Evolutionary conservation across 2,797 vertebrate species (phyloP), one percentile per base, ranked within the genome.

Genomic region (Momotus momota): DNA sequence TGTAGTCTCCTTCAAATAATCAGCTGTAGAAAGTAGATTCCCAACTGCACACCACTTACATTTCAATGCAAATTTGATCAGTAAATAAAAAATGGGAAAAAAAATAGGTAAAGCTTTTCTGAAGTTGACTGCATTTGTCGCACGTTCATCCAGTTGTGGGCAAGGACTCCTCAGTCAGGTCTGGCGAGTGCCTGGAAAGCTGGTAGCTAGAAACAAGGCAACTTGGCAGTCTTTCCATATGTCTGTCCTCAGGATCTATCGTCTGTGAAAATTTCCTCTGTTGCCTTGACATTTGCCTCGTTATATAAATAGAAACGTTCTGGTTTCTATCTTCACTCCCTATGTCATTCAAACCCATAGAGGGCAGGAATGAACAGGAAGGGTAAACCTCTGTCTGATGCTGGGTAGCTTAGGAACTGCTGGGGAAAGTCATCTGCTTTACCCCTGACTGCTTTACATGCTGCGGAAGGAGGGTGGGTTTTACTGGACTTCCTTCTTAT

Each of bases 31-130:
- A 79, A 65, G n/a, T 16, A 31, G 12, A 49, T 49, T 71, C 8
- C n/a, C 14, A 45, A 43, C 18, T 6, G 55, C 21, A 22, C 33
- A 69, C 13, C 6, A 31, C 25, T 80, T 0, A 0, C 14, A 43
- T 69, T 77, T 33, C 14, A 21, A 48, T n/a, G 43, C 4, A 78
- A 41, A 67, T 71, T 64, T 52, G 33, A 48, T 38, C 38, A 52
- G 14, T 65, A 67, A 91, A 57, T 7, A 81, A 71, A 83, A 66
- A 46, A 3, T 9, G 10, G 22, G 9, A 1, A 65, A 65, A 79
- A 81, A 79, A 81, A 26, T 5, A 52, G 2, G 26, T 40, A 9
- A 49, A 60, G 8, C 13, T 60, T 64, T 92, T 27, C 49, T 61
- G 19, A 91, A 58, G 35, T 64, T 12, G 3, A 2, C 20, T 35